Evolutionary conservation across 1,140 invertebrate species (phyloP).

Genomic region (fruit fly (Drosophila melanogaster)): DNA sequence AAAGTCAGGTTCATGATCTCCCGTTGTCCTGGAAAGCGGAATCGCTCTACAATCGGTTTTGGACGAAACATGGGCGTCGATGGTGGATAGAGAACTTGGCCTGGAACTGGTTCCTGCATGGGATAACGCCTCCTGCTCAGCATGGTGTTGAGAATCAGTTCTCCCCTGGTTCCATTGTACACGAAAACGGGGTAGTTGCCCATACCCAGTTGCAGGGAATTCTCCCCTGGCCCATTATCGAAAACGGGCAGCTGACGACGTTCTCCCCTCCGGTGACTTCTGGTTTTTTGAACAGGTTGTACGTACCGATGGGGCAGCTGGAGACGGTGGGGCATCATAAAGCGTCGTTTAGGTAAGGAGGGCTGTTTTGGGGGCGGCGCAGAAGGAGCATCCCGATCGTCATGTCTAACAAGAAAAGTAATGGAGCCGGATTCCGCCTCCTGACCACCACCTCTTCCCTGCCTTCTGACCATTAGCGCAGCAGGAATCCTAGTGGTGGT

Average conservation of each 20-base stretch:
- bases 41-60: conserved; percentile 69
- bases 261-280: conserved; percentile 3
- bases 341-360: conserved; percentile 26
- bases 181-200: conserved; percentile 64
- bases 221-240: conserved; percentile 68
- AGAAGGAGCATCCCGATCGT: background rate
- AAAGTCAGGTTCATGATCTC: conserved; percentile 66
- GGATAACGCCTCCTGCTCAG: conserved; percentile 66
- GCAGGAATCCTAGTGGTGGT: conserved; percentile 29
- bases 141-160: conserved; percentile 76
- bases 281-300: background rate
- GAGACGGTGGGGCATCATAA: conserved; percentile 26
- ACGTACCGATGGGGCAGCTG: conserved; percentile 33
- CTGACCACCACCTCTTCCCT: conserved; percentile 2
- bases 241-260: conserved; percentile 66
- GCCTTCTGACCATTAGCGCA: background rate
- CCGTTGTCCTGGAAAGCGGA: conserved; percentile 52
- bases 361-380: conserved; percentile 1
- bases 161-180: conserved; percentile 66
- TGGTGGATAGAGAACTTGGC: conserved; percentile 72
- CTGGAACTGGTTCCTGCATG: conserved; percentile 79
- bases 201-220: conserved; percentile 7
- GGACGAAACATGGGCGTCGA: conserved; percentile 75
- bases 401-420: conserved; percentile 47
- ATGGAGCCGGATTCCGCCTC: conserved; percentile 15